Evolutionary conservation across 2,797 vertebrate species (phyloP).

Genomic region (Enteromius trimaculatus): DNA sequence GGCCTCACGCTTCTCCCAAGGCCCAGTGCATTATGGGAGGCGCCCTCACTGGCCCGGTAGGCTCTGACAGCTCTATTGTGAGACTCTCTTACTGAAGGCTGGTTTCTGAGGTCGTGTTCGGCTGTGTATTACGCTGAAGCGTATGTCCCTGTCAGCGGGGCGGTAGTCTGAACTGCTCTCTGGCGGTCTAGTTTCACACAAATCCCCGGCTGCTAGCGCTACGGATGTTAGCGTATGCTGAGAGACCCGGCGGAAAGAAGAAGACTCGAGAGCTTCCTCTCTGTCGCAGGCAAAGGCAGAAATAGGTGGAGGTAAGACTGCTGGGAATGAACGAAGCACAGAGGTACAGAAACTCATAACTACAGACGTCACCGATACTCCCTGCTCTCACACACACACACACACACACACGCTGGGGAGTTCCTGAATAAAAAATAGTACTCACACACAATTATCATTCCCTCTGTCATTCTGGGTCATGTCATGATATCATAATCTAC

Average conservation of each 20-base stretch:
- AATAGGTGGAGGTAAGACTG: constrained; percentile 32
- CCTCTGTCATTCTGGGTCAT: neutral
- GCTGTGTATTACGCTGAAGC: neutral
- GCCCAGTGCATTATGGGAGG: constrained; percentile 25
- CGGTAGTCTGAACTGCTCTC: constrained; percentile 19
- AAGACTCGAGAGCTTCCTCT: constrained; percentile 18
- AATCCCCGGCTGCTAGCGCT: neutral
- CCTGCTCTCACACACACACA: neutral
- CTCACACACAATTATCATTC: neutral
- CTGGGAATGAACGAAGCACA: constrained; percentile 27
- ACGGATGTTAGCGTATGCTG: neutral
- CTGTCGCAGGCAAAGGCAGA: constrained; percentile 31
- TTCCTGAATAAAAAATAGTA: neutral
- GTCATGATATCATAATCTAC: neutral
- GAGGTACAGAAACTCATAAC: constrained; percentile 22
- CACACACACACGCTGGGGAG: neutral
- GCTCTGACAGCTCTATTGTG: constrained; percentile 28
- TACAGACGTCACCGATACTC: constrained; percentile 6
- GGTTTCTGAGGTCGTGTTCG: constrained; percentile 37
- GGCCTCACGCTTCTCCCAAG: constrained; percentile 14
- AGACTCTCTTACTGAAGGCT: constrained; percentile 22
- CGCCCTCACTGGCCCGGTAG: neutral
- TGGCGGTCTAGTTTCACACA: neutral
- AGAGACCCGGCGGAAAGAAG: neutral
- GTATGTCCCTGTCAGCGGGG: constrained; percentile 18